Evolutionary conservation across 2,113 vertebrate species (phyloP).

Genomic region (Sturnira hondurensis): DNA sequence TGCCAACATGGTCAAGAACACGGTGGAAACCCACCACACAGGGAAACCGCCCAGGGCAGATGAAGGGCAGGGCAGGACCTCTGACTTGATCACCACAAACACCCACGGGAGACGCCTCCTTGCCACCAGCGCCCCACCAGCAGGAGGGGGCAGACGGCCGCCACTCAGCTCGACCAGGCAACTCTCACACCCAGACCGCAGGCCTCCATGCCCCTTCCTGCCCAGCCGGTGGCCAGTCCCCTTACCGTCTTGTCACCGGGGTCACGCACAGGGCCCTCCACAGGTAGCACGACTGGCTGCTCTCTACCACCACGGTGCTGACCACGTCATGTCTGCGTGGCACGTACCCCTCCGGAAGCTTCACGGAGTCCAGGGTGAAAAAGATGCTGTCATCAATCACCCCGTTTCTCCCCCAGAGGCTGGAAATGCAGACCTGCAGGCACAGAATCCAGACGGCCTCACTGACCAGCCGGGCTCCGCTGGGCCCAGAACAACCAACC

Average conservation of each 20-base stretch:
- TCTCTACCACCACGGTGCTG: constrained; percentile 91
- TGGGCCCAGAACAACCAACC: neutral
- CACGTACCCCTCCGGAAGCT: constrained; percentile 84
- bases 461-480: neutral
- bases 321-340: constrained; percentile 86
- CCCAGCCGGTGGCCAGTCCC: neutral
- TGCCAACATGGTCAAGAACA: fast-evolving
- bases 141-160: neutral
- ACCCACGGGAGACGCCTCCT: neutral
- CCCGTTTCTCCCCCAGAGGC: constrained; percentile 84
- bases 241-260: constrained; percentile 78
- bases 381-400: constrained; percentile 90
- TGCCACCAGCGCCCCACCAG: neutral
- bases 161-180: neutral
- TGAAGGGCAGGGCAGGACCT: fast-evolving
- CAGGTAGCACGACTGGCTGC: constrained; percentile 89
- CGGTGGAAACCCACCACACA: no score
- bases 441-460: neutral
- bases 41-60: no score
- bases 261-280: constrained; percentile 95
- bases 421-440: constrained; percentile 86
- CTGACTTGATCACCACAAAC: neutral
- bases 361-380: constrained; percentile 90
- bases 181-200: neutral
- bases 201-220: fast-evolving